phyloP scores from a whole-genome alignment of 2,113 vertebrate genomes.

The Catharus fuscescens region DNA sequence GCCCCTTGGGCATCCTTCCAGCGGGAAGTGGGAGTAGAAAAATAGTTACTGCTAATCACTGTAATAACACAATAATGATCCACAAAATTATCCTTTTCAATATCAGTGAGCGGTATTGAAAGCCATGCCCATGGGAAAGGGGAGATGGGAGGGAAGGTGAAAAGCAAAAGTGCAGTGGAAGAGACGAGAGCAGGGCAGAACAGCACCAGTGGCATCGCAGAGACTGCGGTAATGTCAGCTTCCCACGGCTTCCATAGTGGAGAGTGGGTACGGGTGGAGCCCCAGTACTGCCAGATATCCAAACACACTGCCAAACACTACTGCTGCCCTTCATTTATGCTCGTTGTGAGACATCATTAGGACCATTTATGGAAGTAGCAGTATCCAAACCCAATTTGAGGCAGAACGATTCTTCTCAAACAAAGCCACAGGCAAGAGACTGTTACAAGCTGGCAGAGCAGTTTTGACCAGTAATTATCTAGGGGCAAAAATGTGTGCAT shows the following conservation, averaged over 20 bases:
- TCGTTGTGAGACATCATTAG: not conserved
- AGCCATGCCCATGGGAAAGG: not conserved
- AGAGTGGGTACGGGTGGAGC: not conserved
- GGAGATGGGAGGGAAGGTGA: not conserved
- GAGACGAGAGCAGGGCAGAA: rapidly evolving
- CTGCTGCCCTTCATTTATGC: not conserved
- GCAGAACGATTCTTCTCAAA: not conserved
- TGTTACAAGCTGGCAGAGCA: not conserved
- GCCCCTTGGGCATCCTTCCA: conserved; percentile 8
- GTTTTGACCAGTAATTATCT: not conserved
- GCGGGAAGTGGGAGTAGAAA: not conserved
- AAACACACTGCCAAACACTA: not conserved
- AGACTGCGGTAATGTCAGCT: not conserved
- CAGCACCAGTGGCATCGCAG: not conserved
- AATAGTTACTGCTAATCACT: conserved; percentile 6
- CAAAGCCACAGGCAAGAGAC: conserved; percentile 21
- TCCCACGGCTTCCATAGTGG: not conserved
- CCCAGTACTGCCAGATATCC: not conserved
- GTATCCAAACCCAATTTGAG: conserved; percentile 9
- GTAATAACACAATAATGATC: conserved; percentile 37
- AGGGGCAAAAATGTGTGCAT: conserved; percentile 6
- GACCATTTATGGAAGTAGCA: not conserved
- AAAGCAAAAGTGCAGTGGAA: not conserved
- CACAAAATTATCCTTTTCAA: conserved; percentile 27
- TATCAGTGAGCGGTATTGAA: not conserved